phyloP scores from a whole-genome alignment of 2,797 vertebrate species.

The Diceros bicornis region DNA sequence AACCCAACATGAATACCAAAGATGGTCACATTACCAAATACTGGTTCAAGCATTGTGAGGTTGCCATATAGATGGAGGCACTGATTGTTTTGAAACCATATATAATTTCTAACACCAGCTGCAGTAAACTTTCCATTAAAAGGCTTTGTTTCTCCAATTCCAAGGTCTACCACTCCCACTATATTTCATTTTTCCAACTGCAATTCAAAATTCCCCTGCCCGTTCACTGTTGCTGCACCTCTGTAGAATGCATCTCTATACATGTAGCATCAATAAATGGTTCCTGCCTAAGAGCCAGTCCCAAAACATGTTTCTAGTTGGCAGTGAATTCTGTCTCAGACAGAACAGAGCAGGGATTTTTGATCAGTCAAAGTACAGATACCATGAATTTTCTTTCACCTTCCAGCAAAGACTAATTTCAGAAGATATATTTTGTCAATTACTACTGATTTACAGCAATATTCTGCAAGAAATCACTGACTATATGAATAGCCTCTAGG shows the following conservation, averaged over 20 bases:
- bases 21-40: background rate
- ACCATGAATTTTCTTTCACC: slow-evolving; percentile 33
- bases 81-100: background rate
- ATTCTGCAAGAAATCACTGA: slow-evolving; percentile 41
- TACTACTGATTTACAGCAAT: slow-evolving; percentile 22
- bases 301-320: slow-evolving; percentile 47
- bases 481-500: slow-evolving; percentile 47
- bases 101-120: slow-evolving; percentile 39
- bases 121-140: slow-evolving; percentile 42
- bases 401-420: slow-evolving; percentile 54
- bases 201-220: slow-evolving; percentile 43
- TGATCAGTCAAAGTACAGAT: slow-evolving; percentile 25
- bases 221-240: background rate
- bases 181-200: slow-evolving; percentile 64
- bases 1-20: slow-evolving; percentile 55
- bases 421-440: slow-evolving; percentile 47
- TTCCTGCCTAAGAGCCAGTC: slow-evolving; percentile 5
- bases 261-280: slow-evolving; percentile 22
- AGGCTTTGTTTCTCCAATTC: slow-evolving; percentile 7
- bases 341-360: background rate
- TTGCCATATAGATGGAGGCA: background rate
- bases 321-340: slow-evolving; percentile 3
- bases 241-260: slow-evolving; percentile 9
- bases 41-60: background rate
- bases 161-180: background rate